These are phyloP conservation scores for Pseudopodoces humilis DNA, from an alignment of 2,113 vertebrate genomes.

Conservation along the genomic window DNA sequence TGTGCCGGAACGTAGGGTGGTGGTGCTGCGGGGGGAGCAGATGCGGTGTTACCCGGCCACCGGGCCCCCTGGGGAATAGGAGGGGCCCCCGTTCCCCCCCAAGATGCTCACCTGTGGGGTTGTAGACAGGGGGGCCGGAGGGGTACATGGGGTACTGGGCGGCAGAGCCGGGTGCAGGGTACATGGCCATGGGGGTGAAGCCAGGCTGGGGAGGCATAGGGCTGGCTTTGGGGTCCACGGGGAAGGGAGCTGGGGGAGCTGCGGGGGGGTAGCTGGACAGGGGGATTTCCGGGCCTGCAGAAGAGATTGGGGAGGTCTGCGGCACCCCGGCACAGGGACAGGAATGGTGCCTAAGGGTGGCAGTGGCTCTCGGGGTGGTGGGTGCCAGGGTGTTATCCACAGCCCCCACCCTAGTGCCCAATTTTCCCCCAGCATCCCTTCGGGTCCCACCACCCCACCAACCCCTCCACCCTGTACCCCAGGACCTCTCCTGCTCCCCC, in stretches of 20 bases:
- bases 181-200: slow-evolving; percentile 15
- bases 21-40: neutral
- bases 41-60: neutral
- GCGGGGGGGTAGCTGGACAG: neutral
- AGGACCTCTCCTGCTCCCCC: neutral
- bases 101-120: neutral
- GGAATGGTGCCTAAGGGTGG: neutral
- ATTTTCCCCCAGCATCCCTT: accelerated
- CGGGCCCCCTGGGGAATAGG: accelerated
- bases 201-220: neutral
- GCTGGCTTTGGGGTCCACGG: neutral
- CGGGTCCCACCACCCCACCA: neutral
- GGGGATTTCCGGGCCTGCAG: neutral
- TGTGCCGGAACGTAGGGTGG: neutral
- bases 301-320: neutral
- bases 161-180: accelerated
- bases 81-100: no score
- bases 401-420: neutral
- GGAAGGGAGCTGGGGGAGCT: neutral
- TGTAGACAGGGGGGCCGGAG: neutral
- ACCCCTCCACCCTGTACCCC: neutral
- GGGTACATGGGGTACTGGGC: slow-evolving; percentile 37
- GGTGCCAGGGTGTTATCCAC: neutral
- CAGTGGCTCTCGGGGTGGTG: neutral
- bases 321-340: neutral